Base-by-base conservation (phyloP, 2,888 invertebrate species). In the Meganola albula region DNA sequence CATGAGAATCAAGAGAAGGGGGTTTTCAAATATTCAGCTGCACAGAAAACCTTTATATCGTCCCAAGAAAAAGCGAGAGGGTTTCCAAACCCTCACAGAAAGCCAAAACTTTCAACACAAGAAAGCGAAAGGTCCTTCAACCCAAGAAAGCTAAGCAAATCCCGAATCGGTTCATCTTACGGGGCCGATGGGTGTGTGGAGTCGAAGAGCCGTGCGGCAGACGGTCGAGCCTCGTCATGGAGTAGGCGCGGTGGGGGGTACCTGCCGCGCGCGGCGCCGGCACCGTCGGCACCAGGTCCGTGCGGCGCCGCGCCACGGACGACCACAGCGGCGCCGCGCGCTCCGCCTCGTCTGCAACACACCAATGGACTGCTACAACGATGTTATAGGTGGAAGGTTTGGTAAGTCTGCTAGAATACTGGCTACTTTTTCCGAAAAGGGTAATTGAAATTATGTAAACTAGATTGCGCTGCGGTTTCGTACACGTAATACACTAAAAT, bases 171-270 rank as follows among this genome's bases (percentile, higher is more conserved):
- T 31, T 34, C 8, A 20, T 65, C 77, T 75, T 72, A 78, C 78
- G 78, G 39, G 64, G 69, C 64, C 77, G 63, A 74, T 69, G 69
- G 78, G 41, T 71, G 78, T 66, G 74, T 60, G 42, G 74, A 69
- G 29, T 66, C 58, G 27, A 66, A 56, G 50, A 67, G 54, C 40
- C 66, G 62, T 63, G 31, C 22, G 74, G 72, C 44, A 82, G 62
- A 13, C 64, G 63, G 90, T 96, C 96, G 88, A 96, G 91, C 61
- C 96, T 92, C 69, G 95, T 93, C 95, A 96, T 95, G 78, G 95
- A 95, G 88, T 93, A 93, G 69, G 96, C 95, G 90, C 96, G 95
- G 88, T 93, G 93, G 69, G 96, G 95, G 90, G 96, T 95, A 84
- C 84, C 85, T 83, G 84, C 82, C 44, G 79, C 75, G 46, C 83